Percentiles rank a stretch among this genome's conserved stretches.
These are phyloP conservation scores for Trichechus manatus DNA, from an alignment of 2,113 vertebrate genomes.

Conservation along the genomic window DNA sequence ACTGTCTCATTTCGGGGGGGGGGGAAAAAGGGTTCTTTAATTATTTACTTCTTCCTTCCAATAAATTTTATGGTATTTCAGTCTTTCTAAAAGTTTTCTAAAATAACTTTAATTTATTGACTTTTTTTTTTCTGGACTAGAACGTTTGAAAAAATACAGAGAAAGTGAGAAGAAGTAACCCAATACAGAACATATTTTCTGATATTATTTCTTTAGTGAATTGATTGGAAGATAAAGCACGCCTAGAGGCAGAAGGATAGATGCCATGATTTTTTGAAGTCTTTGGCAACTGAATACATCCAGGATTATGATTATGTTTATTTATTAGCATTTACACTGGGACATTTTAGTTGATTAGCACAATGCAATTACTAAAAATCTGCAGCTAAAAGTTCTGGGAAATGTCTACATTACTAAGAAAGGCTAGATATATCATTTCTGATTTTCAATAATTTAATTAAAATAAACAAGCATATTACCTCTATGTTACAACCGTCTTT, in stretches of 20 bases:
- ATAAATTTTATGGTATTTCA: not conserved
- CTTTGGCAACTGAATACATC: conserved; percentile 71
- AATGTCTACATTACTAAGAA: conserved; percentile 81
- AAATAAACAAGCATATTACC: conserved; percentile 82
- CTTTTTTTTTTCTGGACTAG: not conserved
- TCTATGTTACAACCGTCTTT: conserved; percentile 61
- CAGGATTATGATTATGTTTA: conserved; percentile 79
- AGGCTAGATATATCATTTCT: conserved; percentile 83
- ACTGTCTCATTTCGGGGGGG: not conserved
- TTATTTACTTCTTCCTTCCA: conserved; percentile 40
- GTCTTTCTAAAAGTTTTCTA: conserved; percentile 50
- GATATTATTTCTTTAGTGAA: conserved; percentile 31
- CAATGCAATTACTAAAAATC: conserved; percentile 85
- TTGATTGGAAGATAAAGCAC: conserved; percentile 9
- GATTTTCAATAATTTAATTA: conserved; percentile 82
- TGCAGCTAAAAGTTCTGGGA: conserved; percentile 83
- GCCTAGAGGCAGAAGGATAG: conserved; percentile 42
- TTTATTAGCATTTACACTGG: conserved; percentile 82
- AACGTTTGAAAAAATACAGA: not conserved
- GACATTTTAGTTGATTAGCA: conserved; percentile 85
- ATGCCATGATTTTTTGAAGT: conserved; percentile 48
- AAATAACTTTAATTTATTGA: conserved; percentile 37
- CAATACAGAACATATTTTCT: not conserved
- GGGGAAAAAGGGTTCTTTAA: not conserved
- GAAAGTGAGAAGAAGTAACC: not conserved